Base-by-base conservation (phyloP, 2,113 vertebrate species). In the Cochlearius cochlearius region DNA sequence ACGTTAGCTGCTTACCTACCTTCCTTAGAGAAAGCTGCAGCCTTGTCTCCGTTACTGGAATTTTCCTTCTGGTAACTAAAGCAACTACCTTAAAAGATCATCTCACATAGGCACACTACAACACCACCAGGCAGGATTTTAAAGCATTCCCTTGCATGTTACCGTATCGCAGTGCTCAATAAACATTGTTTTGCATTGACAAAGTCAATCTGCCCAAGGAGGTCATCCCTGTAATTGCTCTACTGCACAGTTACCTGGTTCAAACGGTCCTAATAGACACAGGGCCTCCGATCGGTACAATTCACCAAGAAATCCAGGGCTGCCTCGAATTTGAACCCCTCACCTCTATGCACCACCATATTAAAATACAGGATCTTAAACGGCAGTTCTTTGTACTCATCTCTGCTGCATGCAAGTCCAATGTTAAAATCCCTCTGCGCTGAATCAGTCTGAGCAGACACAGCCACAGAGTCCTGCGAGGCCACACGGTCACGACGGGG, bases 401-500 rank as follows among this genome's bases (percentile, higher is more conserved):
- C 26, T 81, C 86, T 56, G 47, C 50, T 47, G 34, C 18, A 27
- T 30, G 6, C 3, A 41, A 62, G 45, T 22, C 8, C 41, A 19
- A 34, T 14, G 32, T 45, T 30, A 50, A 50, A 92, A 45, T 6
- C 29, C 8, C 7, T 52, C n/a, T 73, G 58, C 1, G 5, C 0
- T 17, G 62, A 32, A 39, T n/a, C 32, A 23, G 32, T 7, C 22
- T 21, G 59, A 89, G 22, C 27, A 84, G 73, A 7, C 18, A 18
- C 21, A 49, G 69, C 8, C 10, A 7, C 16, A n/a, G 55, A 1
- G 7, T 4, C 10, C 45, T 27, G 60, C 2, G 2, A 69, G 45
- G 64, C 9, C 50, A 27, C 34, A 32, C 12, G 19, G 38, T 6
- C 43, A 58, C 3, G 0, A 12, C 0, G 12, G 2, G 45, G 5